A percentile compares a stretch with the other conserved stretches of the same genome.
phyloP scores from a whole-genome alignment of 2,113 vertebrate species.

The Crotalus horridus region DNA sequence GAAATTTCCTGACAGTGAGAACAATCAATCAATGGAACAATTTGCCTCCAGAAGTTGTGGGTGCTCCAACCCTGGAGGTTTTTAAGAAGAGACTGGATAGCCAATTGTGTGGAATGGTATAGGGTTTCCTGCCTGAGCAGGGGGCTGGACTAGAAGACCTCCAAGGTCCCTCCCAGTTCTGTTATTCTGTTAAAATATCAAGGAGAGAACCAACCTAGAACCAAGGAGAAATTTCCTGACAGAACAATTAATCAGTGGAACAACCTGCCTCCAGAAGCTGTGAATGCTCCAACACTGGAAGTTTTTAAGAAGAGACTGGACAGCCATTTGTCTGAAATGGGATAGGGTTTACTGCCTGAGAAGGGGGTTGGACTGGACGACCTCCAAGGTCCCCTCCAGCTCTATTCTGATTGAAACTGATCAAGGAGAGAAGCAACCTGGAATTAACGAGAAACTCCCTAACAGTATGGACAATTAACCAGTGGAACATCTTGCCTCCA shows the following conservation, averaged over 20 bases:
- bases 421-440: no score
- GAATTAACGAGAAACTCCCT: no score
- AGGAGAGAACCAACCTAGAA: no score
- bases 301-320: background rate
- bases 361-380: background rate
- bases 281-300: background rate
- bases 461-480: no score
- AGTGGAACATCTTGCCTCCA: no score
- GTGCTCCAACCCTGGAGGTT: background rate
- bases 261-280: fast-evolving
- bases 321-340: background rate
- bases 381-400: background rate
- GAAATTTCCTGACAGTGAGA: background rate
- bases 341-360: background rate
- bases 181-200: background rate
- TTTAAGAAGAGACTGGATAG: background rate
- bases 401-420: background rate
- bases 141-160: background rate
- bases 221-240: background rate
- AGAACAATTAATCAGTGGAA: background rate
- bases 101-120: background rate
- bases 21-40: background rate
- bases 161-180: background rate
- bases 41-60: background rate
- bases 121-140: background rate